Base-by-base conservation (phyloP, 2,888 invertebrate genomes). In the Hedya salicella region DNA sequence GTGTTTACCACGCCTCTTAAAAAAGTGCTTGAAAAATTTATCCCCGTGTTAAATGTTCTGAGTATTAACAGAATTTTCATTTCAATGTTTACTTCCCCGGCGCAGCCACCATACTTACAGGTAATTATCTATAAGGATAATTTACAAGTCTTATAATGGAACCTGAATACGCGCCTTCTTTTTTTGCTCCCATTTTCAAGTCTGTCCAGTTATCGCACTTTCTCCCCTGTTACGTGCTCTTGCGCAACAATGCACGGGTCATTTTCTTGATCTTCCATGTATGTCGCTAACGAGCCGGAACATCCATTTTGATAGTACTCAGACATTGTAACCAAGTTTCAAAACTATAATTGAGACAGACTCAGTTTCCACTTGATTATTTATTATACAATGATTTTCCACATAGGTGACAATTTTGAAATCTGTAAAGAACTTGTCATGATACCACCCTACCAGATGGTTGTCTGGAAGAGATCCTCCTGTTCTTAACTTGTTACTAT, bases 131-230 rank as follows among this genome's bases (percentile, higher is more conserved):
- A 62, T 60, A 65, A 65, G 52, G 36, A 21, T 46, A 42, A 50
- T 30, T 36, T 39, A 59, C 46, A 60, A 54, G 48, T 46, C 39
- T 39, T 48, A 25, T 42, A 48, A 48, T 21, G 25, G 17, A 53
- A 61, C 66, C 48, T 49, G 60, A 46, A 53, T 48, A n/a, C 32
- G 53, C 42, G 32, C 21, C 56, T 42, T 19, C 56, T 44, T 48
- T 57, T 60, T 54, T 66, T 65, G 64, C 64, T 60, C 66, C 66
- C 32, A 49, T 66, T 66, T 53, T 60, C 65, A 46, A 54, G 48
- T 61, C 30, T 54, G 53, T 66, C 65, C 65, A 66, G 66, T 61
- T 53, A 66, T 49, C 42, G 66, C 66, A 21, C 68, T 68, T 68
- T 68, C 68, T 54, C 63, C 59, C 53, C 67, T 67, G 16, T 59